Evolutionary conservation across 2,113 vertebrate species (phyloP).

Genomic region (Hoplias malabaricus): DNA sequence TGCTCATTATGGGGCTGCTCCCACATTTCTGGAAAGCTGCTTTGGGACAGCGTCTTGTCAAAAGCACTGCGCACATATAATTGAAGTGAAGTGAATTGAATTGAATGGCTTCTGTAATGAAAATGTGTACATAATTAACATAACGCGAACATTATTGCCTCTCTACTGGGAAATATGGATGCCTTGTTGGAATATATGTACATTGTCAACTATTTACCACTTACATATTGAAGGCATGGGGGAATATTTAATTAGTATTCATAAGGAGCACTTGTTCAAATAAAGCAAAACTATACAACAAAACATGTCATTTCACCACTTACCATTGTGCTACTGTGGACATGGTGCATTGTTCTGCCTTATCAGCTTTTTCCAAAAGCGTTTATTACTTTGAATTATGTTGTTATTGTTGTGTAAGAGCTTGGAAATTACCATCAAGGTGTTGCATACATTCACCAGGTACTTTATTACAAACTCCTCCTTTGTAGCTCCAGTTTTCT

Average conservation of each 20-base stretch:
- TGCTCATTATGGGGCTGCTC: background rate
- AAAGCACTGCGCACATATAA: background rate
- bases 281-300: background rate
- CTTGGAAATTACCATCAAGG: too few species aligned
- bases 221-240: background rate
- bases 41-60: background rate
- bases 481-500: too few species aligned
- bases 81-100: background rate
- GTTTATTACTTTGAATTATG: too few species aligned
- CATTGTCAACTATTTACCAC: background rate
- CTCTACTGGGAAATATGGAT: background rate
- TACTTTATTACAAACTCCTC: too few species aligned
- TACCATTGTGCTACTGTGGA: background rate
- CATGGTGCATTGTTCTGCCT: background rate
- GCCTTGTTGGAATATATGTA: background rate
- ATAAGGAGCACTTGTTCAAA: background rate
- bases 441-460: too few species aligned
- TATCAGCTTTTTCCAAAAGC: background rate
- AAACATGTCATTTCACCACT: background rate
- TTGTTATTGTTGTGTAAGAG: too few species aligned
- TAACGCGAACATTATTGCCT: background rate
- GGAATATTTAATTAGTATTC: background rate
- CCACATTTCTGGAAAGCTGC: constrained; percentile 16
- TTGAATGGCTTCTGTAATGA: background rate
- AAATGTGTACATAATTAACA: background rate